Conservation (phyloP, 2,797 vertebrate species). For the Sarcoramphus papa region DNA sequence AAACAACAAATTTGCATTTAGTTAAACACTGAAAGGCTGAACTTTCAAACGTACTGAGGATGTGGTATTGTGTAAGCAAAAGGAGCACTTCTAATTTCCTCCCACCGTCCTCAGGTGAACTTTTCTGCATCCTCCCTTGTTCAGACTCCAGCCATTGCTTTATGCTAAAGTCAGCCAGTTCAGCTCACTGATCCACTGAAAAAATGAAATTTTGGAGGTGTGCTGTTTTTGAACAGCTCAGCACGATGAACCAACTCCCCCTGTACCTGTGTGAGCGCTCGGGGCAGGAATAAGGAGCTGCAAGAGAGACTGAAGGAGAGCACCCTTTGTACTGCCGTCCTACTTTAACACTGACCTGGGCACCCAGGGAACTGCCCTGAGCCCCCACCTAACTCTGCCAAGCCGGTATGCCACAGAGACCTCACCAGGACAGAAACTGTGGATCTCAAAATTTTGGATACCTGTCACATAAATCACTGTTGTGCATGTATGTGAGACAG, state of each 20-base stretch:
- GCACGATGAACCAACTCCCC: background rate
- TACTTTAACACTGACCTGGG: background rate
- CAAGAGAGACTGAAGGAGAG: background rate
- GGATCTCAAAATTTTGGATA: background rate
- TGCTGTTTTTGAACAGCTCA: background rate
- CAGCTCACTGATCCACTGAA: background rate
- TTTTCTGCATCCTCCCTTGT: background rate
- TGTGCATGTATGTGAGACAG: background rate
- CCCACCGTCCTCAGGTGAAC: background rate
- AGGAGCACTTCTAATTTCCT: background rate
- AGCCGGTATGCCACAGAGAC: background rate
- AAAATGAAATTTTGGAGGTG: background rate
- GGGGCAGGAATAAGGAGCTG: background rate
- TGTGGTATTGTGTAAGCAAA: background rate
- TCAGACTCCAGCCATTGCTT: background rate
- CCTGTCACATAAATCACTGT: background rate
- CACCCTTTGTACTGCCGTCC: background rate
- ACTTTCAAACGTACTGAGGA: background rate
- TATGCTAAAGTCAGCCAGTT: background rate
- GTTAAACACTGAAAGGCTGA: background rate
- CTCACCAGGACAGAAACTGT: background rate
- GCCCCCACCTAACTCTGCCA: background rate
- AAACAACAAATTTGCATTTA: background rate
- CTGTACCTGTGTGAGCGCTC: background rate
- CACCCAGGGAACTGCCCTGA: background rate